Conservation (phyloP, 2,888 invertebrate species). For the Lapara coniferarum region DNA sequence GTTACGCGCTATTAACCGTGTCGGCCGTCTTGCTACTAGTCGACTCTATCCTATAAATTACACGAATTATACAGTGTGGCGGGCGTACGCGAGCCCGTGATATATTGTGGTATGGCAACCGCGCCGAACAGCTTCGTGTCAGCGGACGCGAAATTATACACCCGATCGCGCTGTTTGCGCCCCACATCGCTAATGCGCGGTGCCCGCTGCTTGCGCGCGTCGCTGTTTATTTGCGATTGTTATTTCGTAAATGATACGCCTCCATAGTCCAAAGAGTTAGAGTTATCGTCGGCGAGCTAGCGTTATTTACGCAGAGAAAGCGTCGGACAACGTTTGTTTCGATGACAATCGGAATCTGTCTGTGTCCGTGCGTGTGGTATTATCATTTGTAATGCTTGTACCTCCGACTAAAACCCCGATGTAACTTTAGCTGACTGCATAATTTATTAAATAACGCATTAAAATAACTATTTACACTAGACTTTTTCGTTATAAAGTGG, state of each 20-base stretch:
- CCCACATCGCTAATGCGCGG: constrained; percentile 21
- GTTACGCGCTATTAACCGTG: constrained; percentile 75
- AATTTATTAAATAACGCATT: constrained; percentile 57
- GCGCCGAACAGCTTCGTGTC: constrained; percentile 64
- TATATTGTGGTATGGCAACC: constrained; percentile 75
- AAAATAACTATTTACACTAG: constrained; percentile 37
- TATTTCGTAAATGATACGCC: constrained; percentile 77
- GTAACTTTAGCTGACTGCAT: constrained; percentile 53
- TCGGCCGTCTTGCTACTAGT: constrained; percentile 71
- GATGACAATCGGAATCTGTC: constrained; percentile 78
- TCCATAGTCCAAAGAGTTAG: constrained; percentile 54
- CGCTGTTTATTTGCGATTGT: constrained; percentile 73
- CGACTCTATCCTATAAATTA: constrained; percentile 74
- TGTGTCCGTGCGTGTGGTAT: constrained; percentile 63
- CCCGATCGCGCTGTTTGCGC: constrained; percentile 67
- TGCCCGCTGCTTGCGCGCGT: constrained; percentile 43
- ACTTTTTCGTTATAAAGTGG: constrained; percentile 19
- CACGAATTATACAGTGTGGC: constrained; percentile 78
- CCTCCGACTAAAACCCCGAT: constrained; percentile 50
- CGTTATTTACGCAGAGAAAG: constrained; percentile 65
- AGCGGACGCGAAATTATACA: constrained; percentile 78
- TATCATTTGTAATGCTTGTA: constrained; percentile 69
- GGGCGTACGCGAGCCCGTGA: constrained; percentile 71
- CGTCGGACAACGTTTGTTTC: constrained; percentile 65
- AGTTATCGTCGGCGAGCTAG: constrained; percentile 64